Conservation (phyloP, 2,797 vertebrate genomes). For the Aldrovandia affinis region DNA sequence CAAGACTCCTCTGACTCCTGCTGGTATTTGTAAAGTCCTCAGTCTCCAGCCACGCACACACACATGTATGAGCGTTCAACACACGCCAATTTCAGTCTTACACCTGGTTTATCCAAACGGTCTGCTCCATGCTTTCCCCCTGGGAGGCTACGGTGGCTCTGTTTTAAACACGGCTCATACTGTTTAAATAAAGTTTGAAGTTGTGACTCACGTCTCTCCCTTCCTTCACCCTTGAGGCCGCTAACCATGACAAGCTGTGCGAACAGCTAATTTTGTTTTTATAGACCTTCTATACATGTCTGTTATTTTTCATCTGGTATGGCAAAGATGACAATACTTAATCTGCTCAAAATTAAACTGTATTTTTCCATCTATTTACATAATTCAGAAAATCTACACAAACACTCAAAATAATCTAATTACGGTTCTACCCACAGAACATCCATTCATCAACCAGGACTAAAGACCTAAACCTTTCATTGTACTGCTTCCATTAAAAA, state of each 20-base stretch:
- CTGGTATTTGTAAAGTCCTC: background rate
- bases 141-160: background rate
- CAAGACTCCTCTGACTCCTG: background rate
- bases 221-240: background rate
- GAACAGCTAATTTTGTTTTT: background rate
- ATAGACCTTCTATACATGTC: background rate
- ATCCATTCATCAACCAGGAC: background rate
- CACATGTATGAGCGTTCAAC: background rate
- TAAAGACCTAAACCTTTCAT: background rate
- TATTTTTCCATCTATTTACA: constrained; percentile 11
- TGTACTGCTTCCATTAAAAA: background rate
- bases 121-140: background rate
- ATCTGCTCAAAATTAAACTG: background rate
- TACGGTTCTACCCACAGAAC: background rate
- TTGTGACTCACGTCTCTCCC: constrained; percentile 7
- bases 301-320: background rate
- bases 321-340: background rate
- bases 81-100: background rate
- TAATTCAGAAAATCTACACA: background rate
- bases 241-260: background rate
- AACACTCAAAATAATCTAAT: background rate
- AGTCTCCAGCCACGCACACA: background rate
- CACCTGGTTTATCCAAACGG: background rate
- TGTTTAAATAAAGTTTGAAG: background rate
- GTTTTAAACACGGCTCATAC: background rate